Conservation (phyloP, 2,888 invertebrate genomes). For the Spisula solida region DNA sequence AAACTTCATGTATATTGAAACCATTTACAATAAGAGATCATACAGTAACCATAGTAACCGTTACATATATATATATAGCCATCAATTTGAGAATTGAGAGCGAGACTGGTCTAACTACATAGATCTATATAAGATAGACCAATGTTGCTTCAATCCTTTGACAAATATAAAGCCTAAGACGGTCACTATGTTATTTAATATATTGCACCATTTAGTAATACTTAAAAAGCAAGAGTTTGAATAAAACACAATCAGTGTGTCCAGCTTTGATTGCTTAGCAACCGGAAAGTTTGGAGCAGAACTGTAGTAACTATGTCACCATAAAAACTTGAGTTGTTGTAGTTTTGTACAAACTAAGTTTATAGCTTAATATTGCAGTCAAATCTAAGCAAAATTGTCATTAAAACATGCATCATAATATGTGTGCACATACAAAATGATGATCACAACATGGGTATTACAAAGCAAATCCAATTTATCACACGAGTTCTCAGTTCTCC, state of each 20-base stretch:
- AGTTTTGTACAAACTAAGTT: not conserved
- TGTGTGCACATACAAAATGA: not conserved
- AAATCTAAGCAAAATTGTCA: slow-evolving; percentile 9
- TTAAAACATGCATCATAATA: not conserved
- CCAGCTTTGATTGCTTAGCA: too few species aligned
- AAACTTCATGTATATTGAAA: not conserved
- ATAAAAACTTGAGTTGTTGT: not conserved
- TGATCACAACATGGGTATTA: slow-evolving; percentile 16
- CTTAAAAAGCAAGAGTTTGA: not conserved
- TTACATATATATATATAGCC: not conserved
- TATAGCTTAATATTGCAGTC: not conserved
- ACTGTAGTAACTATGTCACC: too few species aligned
- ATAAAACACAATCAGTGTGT: not conserved
- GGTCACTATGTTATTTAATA: not conserved
- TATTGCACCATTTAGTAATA: slow-evolving; percentile 10
- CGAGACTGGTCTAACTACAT: too few species aligned
- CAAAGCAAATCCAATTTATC: slow-evolving; percentile 21
- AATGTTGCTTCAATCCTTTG: too few species aligned
- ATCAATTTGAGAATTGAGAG: not conserved
- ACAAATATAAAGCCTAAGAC: too few species aligned
- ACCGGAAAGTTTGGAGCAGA: too few species aligned
- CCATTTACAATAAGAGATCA: not conserved
- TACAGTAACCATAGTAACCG: not conserved
- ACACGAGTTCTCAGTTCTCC: not conserved
- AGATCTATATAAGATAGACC: too few species aligned